These are phyloP conservation scores for Cryptoblepharus egeriae DNA, from an alignment of 2,797 vertebrate species.

Conservation along the genomic window DNA sequence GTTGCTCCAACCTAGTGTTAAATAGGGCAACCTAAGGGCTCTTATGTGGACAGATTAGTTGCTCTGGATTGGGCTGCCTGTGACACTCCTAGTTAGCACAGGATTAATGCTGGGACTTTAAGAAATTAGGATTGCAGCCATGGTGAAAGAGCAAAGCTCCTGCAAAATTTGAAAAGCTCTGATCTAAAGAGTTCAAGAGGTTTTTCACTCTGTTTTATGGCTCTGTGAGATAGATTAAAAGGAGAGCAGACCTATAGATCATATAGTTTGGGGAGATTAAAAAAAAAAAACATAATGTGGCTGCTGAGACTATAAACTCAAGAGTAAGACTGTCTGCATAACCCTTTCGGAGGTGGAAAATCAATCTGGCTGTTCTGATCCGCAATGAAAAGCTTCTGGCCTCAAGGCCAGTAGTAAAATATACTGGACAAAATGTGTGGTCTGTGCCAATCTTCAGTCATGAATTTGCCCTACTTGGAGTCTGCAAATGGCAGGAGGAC, in stretches of 20 bases:
- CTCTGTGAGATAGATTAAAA: background rate
- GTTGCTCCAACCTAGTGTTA: too few relatives aligned
- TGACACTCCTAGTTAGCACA: too few relatives aligned
- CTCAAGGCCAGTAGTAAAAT: background rate
- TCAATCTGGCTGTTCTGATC: background rate
- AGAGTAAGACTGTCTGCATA: background rate
- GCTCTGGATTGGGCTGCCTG: too few relatives aligned
- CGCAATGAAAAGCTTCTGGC: background rate
- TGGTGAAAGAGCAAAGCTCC: too few relatives aligned
- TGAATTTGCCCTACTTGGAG: background rate
- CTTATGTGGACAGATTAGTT: too few relatives aligned
- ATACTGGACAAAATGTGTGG: background rate
- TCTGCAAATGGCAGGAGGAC: background rate
- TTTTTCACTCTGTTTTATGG: background rate
- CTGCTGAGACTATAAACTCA: background rate
- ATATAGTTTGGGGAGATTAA: background rate
- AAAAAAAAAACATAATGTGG: background rate
- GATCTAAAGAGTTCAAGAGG: background rate
- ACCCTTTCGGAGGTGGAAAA: background rate
- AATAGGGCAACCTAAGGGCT: too few relatives aligned
- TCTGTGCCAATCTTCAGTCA: background rate
- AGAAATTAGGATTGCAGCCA: too few relatives aligned
- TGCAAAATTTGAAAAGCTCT: too few relatives aligned
- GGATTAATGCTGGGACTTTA: too few relatives aligned
- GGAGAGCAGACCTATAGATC: background rate